phyloP scores from a whole-genome alignment of 2,113 vertebrate species.

The Empidonax traillii region DNA sequence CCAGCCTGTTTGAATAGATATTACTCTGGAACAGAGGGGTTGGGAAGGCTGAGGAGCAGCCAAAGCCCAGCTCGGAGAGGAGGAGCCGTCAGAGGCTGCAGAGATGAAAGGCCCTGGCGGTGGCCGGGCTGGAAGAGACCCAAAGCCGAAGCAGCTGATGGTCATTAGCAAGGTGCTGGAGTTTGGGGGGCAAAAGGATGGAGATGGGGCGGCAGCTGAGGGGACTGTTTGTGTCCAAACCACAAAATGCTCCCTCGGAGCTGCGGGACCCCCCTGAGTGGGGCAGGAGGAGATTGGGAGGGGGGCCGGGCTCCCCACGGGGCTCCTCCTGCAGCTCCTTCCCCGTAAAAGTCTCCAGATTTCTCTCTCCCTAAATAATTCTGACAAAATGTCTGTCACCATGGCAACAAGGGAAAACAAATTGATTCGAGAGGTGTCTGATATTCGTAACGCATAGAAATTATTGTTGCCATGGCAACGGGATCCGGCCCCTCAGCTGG shows the following conservation, averaged over 20 bases:
- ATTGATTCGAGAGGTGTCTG: conserved; percentile 26
- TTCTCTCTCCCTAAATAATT: conserved; percentile 4
- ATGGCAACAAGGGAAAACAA: conserved; percentile 49
- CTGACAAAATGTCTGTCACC: conserved; percentile 37
- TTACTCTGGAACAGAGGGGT: neutral
- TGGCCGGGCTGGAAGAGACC: neutral
- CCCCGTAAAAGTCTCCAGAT: neutral
- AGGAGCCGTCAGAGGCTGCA: neutral
- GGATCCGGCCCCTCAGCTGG: neutral
- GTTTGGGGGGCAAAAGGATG: neutral
- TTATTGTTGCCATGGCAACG: neutral
- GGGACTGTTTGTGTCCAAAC: neutral
- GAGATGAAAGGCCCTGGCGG: neutral
- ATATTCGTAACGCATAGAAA: neutral
- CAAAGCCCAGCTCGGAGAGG: no score
- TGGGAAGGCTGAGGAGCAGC: neutral
- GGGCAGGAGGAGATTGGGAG: neutral
- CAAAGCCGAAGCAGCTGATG: rapidly evolving
- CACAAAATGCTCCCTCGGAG: rapidly evolving
- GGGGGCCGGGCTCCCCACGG: neutral
- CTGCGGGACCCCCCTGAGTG: rapidly evolving
- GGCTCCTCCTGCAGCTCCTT: neutral
- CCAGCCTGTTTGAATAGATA: neutral
- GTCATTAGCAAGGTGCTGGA: rapidly evolving
- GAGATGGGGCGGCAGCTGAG: neutral